Percentiles rank a stretch among this genome's conserved stretches.
Evolutionary conservation across 1,140 invertebrate species (phyloP).

Genomic region (Callitettix versicolor): DNA sequence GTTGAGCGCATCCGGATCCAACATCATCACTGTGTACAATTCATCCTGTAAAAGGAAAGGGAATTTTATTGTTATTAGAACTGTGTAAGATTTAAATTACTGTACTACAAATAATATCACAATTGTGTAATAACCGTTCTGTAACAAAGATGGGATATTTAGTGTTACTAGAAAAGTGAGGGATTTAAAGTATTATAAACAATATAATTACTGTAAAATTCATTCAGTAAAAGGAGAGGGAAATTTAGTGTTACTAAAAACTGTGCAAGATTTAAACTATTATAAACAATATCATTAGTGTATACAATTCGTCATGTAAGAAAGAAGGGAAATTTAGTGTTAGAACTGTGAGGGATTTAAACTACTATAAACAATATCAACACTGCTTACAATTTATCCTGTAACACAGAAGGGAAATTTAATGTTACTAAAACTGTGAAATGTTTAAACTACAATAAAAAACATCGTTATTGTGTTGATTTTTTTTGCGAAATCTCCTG

Average conservation of each 20-base stretch:
- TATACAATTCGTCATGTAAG: neutral
- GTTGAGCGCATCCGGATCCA: slow-evolving; percentile 27
- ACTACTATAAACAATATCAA: too few species aligned
- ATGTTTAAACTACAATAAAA: neutral
- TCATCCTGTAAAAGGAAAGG: neutral
- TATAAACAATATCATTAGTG: neutral
- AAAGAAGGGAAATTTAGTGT: too few species aligned
- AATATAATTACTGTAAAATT: slow-evolving; percentile 20
- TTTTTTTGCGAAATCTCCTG: neutral
- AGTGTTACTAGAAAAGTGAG: too few species aligned
- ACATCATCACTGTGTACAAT: slow-evolving; percentile 17
- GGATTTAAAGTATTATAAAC: too few species aligned
- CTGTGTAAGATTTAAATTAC: neutral
- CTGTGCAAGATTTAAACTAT: neutral
- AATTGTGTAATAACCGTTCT: neutral
- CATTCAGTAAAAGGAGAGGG: neutral
- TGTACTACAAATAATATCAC: neutral
- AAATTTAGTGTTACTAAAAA: neutral
- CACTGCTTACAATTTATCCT: slow-evolving; percentile 11
- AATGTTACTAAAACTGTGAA: neutral
- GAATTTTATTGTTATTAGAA: too few species aligned
- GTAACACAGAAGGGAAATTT: too few species aligned
- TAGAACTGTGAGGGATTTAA: too few species aligned
- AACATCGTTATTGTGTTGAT: slow-evolving; percentile 18
- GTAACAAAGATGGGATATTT: neutral